Evolutionary conservation across 2,113 vertebrate genomes (phyloP).

Genomic region (Hippolais icterina): DNA sequence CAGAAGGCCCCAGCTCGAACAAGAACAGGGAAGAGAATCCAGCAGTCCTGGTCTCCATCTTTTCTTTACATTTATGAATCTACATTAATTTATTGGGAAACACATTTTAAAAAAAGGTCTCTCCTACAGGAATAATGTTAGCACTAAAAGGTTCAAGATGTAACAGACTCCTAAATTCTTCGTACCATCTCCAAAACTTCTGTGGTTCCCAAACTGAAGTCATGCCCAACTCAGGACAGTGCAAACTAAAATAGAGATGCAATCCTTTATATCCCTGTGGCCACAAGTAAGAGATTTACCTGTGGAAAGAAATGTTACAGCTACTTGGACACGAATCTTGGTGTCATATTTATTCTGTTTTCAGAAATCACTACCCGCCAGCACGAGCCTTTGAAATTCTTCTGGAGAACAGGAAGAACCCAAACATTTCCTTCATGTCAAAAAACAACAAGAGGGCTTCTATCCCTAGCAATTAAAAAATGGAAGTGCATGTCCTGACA

Average conservation of each 20-base stretch:
- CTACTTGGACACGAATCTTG: neutral
- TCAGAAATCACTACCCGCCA: neutral
- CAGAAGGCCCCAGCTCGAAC: neutral
- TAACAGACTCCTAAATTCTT: neutral
- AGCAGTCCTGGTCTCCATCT: neutral
- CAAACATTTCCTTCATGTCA: neutral
- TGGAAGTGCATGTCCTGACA: neutral
- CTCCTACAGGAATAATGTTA: neutral
- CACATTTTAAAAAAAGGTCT: neutral
- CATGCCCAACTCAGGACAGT: neutral
- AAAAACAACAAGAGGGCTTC: neutral
- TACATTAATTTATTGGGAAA: neutral
- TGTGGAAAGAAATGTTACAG: neutral
- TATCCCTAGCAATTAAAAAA: neutral
- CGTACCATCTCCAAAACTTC: neutral
- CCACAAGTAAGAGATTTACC: neutral
- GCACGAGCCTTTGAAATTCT: neutral
- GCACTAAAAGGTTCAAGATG: neutral
- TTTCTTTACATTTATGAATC: neutral
- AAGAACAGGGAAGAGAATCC: neutral
- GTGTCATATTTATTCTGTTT: neutral
- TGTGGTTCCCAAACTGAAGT: neutral
- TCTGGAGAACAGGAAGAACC: neutral
- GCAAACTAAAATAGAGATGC: neutral
- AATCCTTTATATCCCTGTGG: neutral